phyloP scores from a whole-genome alignment of 2,888 invertebrate species.

The Amphipyra tragopoginis region DNA sequence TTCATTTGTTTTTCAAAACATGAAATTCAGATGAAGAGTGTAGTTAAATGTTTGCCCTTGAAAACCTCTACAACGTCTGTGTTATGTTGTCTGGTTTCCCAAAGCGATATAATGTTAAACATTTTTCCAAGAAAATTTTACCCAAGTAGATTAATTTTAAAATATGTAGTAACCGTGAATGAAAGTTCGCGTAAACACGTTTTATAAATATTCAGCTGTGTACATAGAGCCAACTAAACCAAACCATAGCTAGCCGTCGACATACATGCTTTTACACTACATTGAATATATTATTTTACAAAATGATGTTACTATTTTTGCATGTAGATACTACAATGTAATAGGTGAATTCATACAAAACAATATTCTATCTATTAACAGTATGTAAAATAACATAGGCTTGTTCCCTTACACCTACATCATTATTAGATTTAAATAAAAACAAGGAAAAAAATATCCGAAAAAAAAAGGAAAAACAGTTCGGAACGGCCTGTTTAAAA shows the following conservation, averaged over 20 bases:
- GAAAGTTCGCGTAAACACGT: conserved; percentile 36
- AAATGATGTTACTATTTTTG: too few relatives aligned
- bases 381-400: too few relatives aligned
- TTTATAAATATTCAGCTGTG: conserved; percentile 44
- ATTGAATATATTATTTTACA: conserved; percentile 9
- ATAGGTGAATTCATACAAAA: too few relatives aligned
- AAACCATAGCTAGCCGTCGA: conserved; percentile 8
- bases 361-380: too few relatives aligned
- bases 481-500: too few relatives aligned
- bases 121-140: conserved; percentile 24
- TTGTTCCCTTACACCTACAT: too few relatives aligned
- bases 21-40: conserved; percentile 10
- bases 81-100: conserved; percentile 40
- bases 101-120: conserved; percentile 16
- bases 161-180: conserved; percentile 29
- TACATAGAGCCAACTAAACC: conserved; percentile 19
- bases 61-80: conserved; percentile 59
- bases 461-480: too few relatives aligned
- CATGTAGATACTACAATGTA: too few relatives aligned
- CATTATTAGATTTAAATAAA: too few relatives aligned
- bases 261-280: conserved; percentile 12
- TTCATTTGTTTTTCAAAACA: not conserved
- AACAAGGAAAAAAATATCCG: too few relatives aligned
- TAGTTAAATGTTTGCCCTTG: conserved; percentile 34
- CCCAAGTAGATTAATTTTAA: conserved; percentile 28